phyloP scores from a whole-genome alignment of 1,140 invertebrate species.

The Plodia interpunctella region DNA sequence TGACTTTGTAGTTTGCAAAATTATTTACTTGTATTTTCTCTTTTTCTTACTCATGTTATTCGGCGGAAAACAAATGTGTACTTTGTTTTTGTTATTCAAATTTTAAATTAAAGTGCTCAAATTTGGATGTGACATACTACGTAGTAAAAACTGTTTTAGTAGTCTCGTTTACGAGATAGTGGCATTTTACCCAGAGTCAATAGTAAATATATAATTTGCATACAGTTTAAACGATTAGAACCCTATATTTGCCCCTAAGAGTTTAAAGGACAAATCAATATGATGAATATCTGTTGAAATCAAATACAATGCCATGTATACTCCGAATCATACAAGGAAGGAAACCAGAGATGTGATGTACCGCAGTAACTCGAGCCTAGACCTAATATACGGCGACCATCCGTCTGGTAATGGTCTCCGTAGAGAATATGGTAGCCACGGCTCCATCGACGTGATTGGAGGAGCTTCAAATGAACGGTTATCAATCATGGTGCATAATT shows the following conservation, averaged over 20 bases:
- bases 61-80: background rate
- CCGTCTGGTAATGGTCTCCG: slow-evolving; percentile 66
- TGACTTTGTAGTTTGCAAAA: slow-evolving; percentile 6
- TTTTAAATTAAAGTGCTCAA: background rate
- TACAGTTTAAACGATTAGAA: background rate
- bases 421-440: slow-evolving; percentile 80
- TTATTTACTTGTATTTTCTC: background rate
- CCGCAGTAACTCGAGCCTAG: slow-evolving; percentile 80
- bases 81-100: background rate
- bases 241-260: background rate
- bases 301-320: slow-evolving; percentile 72
- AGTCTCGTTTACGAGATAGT: background rate
- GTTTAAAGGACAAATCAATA: background rate
- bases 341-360: slow-evolving; percentile 75
- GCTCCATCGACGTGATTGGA: slow-evolving; percentile 78
- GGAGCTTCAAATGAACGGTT: slow-evolving; percentile 63
- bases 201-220: background rate
- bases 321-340: slow-evolving; percentile 68
- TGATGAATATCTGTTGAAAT: slow-evolving; percentile 22
- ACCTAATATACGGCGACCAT: slow-evolving; percentile 72
- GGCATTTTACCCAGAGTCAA: background rate
- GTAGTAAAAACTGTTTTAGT: background rate
- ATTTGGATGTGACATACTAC: background rate
- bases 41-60: too few relatives aligned
- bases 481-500: slow-evolving; percentile 86